A percentile compares a stretch with the other conserved stretches of the same genome.
Evolutionary conservation across 1,140 invertebrate genomes (phyloP).

Genomic region (Gryllus bimaculatus): DNA sequence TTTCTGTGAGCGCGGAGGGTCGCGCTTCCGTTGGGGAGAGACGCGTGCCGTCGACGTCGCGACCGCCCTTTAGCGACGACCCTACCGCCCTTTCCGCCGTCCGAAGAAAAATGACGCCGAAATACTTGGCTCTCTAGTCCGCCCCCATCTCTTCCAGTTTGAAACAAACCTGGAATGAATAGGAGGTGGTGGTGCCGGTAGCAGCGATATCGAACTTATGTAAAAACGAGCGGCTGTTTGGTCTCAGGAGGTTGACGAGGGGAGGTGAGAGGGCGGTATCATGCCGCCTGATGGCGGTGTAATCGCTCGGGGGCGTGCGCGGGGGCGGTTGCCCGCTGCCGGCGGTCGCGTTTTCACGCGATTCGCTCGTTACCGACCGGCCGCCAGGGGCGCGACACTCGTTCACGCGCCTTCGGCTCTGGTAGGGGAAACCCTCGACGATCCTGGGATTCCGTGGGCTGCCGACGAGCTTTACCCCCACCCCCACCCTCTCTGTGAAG

Average conservation of each 20-base stretch:
- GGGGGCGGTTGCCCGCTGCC: background rate
- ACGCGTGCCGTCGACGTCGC: background rate
- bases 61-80: background rate
- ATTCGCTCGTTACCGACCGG: background rate
- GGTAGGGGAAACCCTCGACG: too few relatives aligned
- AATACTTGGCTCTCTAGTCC: background rate
- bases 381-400: background rate
- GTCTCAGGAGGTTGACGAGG: background rate
- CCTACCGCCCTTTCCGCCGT: background rate
- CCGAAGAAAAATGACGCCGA: background rate
- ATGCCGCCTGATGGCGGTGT: background rate
- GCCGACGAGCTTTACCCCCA: too few relatives aligned
- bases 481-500: too few relatives aligned
- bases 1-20: background rate
- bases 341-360: background rate
- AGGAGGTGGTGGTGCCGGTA: too few relatives aligned
- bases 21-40: background rate
- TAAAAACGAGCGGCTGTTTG: background rate
- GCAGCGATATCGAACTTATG: background rate
- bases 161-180: background rate
- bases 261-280: background rate
- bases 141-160: background rate
- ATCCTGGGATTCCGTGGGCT: too few relatives aligned
- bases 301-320: background rate
- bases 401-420: too few relatives aligned